A percentile compares a stretch with the other conserved stretches of the same genome.
phyloP scores from a whole-genome alignment of 2,888 invertebrate genomes.

The Pheosia tremula region DNA sequence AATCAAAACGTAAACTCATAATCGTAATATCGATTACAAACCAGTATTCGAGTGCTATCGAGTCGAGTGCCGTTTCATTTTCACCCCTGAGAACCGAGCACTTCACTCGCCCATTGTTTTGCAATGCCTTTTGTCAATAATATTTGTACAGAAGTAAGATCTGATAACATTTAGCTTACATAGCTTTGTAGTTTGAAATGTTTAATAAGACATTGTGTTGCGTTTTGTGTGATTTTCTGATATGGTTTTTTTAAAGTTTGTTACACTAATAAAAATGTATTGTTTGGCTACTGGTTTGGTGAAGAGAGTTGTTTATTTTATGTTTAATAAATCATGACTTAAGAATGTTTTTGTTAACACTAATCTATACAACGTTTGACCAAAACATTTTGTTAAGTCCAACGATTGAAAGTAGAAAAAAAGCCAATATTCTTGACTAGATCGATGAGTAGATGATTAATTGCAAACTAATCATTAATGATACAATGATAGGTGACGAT shows the following conservation, averaged over 20 bases:
- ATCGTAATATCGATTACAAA: conserved; percentile 65
- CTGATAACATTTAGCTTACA: conserved; percentile 41
- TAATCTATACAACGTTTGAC: too few relatives aligned
- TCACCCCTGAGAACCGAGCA: conserved; percentile 27
- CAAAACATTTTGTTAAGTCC: too few relatives aligned
- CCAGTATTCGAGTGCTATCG: conserved; percentile 39
- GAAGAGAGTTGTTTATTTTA: background rate
- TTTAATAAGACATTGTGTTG: conserved; percentile 10
- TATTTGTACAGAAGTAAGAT: conserved; percentile 30
- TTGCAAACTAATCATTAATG: too few relatives aligned
- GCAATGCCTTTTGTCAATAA: conserved; percentile 32
- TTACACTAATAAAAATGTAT: conserved; percentile 6
- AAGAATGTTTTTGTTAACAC: too few relatives aligned
- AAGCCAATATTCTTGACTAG: too few relatives aligned
- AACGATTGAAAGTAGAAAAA: too few relatives aligned
- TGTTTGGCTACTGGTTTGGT: conserved; percentile 2
- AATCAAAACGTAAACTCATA: conserved; percentile 13
- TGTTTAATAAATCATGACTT: too few relatives aligned
- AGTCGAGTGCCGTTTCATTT: conserved; percentile 43
- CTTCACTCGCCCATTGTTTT: conserved; percentile 37
- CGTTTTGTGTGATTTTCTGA: conserved; percentile 20
- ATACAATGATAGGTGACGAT: too few relatives aligned
- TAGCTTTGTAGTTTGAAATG: conserved; percentile 7
- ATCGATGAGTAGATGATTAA: too few relatives aligned
- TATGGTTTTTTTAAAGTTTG: conserved; percentile 26